phyloP scores from a whole-genome alignment of 2,113 vertebrate species.

The Perca schrenkii region DNA sequence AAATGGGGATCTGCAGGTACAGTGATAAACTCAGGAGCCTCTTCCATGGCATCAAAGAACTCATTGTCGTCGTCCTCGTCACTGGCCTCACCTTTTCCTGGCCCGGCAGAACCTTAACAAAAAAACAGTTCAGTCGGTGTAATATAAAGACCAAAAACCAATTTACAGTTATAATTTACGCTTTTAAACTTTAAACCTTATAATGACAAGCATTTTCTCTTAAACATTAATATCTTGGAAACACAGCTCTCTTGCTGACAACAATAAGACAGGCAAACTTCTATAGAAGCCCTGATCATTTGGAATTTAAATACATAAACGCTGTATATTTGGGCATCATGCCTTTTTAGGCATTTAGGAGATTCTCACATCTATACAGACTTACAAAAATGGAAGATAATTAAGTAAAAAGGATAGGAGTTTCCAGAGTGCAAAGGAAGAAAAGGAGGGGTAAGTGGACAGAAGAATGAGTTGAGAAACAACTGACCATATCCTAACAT shows the following conservation, averaged over 20 bases:
- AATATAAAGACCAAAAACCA: neutral
- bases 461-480: neutral
- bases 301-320: neutral
- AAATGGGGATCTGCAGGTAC: conserved; percentile 90
- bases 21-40: conserved; percentile 93
- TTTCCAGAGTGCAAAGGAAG: neutral
- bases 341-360: neutral
- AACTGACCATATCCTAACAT: neutral
- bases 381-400: neutral
- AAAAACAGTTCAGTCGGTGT: neutral
- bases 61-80: conserved; percentile 96
- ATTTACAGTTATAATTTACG: neutral
- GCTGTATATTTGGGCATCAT: neutral
- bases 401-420: too few species aligned
- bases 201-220: neutral
- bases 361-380: neutral
- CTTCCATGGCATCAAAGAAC: conserved; percentile 92
- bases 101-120: conserved; percentile 77
- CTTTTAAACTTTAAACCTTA: neutral
- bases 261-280: neutral
- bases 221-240: neutral
- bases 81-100: conserved; percentile 92
- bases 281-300: neutral
- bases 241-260: neutral
- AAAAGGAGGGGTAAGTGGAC: neutral